Conservation (phyloP, 2,797 vertebrate species). For the Centroberyx gerrardi region DNA sequence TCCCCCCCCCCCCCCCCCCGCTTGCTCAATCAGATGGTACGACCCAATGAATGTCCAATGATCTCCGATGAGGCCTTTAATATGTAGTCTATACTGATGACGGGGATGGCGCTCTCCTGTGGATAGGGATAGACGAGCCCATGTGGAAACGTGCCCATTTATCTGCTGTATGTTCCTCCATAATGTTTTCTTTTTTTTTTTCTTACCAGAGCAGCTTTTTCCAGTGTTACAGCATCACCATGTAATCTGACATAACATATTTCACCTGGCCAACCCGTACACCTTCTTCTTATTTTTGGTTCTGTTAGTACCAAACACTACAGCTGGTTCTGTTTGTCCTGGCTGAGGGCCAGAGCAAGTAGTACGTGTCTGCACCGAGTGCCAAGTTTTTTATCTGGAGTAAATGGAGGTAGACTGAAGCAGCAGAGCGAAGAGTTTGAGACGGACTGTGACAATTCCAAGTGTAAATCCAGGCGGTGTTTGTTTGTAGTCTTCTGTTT, state of each 20-base stretch:
- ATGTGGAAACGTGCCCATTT: conserved; percentile 57
- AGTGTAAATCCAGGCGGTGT: not conserved
- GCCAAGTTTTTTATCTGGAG: conserved; percentile 32
- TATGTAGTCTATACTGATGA: conserved; percentile 57
- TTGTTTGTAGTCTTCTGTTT: conserved; percentile 14
- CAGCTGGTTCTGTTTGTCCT: conserved; percentile 59
- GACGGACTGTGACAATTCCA: not conserved
- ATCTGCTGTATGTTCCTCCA: conserved; percentile 28
- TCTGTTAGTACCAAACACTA: conserved; percentile 40
- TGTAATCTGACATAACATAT: conserved; percentile 23
- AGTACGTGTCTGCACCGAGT: conserved; percentile 22
- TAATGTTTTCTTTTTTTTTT: conserved; percentile 3
- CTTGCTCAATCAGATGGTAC: conserved; percentile 81
- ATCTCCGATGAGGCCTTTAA: conserved; percentile 86
- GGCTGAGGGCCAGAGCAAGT: conserved; percentile 30
- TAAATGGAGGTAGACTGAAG: not conserved
- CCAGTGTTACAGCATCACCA: conserved; percentile 57
- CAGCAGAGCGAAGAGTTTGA: not conserved
- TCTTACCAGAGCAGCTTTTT: conserved; percentile 22
- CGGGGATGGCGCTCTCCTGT: conserved; percentile 50
- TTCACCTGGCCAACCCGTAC: not conserved
- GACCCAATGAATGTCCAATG: conserved; percentile 88
- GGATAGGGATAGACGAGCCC: conserved; percentile 50
- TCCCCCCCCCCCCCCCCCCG: conserved; percentile 32
- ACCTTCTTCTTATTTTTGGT: conserved; percentile 5